A percentile compares a stretch with the other conserved stretches of the same genome.
Conservation (phyloP, 2,797 vertebrate species). For the Poeciliopsis presidionis region DNA sequence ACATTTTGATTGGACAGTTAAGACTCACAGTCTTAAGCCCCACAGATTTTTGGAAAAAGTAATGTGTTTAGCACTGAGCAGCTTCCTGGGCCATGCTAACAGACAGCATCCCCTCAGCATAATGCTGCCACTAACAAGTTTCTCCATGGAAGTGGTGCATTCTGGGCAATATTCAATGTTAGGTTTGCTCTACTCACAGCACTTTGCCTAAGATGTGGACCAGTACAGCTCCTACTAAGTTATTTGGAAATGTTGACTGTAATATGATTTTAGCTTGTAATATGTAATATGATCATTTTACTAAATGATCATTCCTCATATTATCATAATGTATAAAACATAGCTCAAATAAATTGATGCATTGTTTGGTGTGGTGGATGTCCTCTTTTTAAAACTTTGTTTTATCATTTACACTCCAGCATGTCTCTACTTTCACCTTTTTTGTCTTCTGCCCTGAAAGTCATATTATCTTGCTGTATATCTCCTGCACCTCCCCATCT, state of each 20-base stretch:
- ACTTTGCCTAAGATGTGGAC: not conserved
- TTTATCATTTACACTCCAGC: slow-evolving; percentile 31
- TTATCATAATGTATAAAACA: not conserved
- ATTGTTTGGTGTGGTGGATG: slow-evolving; percentile 5
- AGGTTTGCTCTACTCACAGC: not conserved
- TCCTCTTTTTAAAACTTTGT: slow-evolving; percentile 7
- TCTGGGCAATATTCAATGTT: not conserved
- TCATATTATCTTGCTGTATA: slow-evolving; percentile 61
- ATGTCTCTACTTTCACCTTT: slow-evolving; percentile 48
- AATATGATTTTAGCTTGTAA: not conserved
- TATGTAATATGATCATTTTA: too few relatives aligned
- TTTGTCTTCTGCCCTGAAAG: slow-evolving; percentile 47
- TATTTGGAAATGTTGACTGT: not conserved
- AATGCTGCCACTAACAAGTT: not conserved
- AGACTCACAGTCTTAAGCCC: not conserved
- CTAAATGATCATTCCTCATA: not conserved
- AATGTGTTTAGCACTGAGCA: not conserved
- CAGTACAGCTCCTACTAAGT: not conserved
- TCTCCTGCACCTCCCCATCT: slow-evolving; percentile 60
- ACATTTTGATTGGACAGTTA: too few relatives aligned
- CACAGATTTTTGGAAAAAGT: not conserved
- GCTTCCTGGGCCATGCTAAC: not conserved
- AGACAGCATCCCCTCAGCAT: not conserved
- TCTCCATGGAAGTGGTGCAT: not conserved
- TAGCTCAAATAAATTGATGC: not conserved